A percentile compares a stretch with the other conserved stretches of the same genome.
phyloP scores from a whole-genome alignment of 2,113 vertebrate species.

The Panthera leo region DNA sequence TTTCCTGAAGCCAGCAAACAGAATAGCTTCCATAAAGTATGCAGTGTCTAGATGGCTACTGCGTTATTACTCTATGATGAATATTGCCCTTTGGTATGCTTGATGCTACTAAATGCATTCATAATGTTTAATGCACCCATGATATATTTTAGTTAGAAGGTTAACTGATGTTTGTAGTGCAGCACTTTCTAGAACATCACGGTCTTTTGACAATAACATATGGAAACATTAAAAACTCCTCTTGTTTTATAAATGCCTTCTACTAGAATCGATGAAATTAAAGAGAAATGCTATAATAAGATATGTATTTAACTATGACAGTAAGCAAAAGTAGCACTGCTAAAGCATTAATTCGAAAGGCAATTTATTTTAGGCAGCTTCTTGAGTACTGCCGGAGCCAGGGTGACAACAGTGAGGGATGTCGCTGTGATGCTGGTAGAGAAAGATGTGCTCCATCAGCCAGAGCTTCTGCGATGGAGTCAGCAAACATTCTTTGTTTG shows the following conservation, averaged over 20 bases:
- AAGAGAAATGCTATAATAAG: conserved; percentile 25
- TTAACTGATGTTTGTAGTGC: not conserved
- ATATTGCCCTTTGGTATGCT: not conserved
- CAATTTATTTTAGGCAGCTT: not conserved
- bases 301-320: not conserved
- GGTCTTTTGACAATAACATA: conserved; percentile 12
- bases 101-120: not conserved
- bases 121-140: conserved; percentile 49
- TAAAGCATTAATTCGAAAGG: not conserved
- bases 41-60: not conserved
- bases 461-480: not conserved
- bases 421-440: accelerated
- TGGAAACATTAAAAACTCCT: not conserved
- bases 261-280: not conserved
- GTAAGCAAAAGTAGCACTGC: not conserved
- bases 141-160: conserved; percentile 14
- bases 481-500: not conserved
- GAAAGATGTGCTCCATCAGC: not conserved
- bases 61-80: not conserved
- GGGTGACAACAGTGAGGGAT: not conserved
- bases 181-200: conserved; percentile 13
- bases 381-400: not conserved
- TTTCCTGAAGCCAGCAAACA: not conserved
- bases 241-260: conserved; percentile 13
- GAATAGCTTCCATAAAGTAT: not conserved